Evolutionary conservation across 2,113 vertebrate species (phyloP), one percentile per base, ranked within the genome.

Genomic region (Nesogale talazaci): DNA sequence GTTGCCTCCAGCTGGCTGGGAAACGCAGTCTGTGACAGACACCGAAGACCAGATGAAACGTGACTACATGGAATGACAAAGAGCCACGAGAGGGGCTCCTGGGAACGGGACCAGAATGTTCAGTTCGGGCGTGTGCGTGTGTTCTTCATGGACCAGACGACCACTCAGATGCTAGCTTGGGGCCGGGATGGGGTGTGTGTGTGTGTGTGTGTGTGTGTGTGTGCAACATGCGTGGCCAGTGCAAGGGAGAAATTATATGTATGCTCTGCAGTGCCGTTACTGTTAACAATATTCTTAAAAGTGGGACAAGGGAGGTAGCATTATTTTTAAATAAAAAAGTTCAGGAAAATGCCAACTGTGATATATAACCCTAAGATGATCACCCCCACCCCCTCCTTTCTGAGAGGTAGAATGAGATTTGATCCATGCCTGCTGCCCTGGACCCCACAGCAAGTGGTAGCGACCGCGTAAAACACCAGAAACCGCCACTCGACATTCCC

Each of bases 41-140:
- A 90, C 31, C 89, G 86, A 83, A 90, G 94, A 93, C 76, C 11
- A 86, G 84, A 93, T 86, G 90, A 95, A 96, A 95, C 67, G 90
- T 82, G 69, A 92, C 90, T 57, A 87, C 91, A 88, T 12, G 34
- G 38, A 91, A 91, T 36, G 88, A 94, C 81, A 80, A 92, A 86
- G 36, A 85, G 70, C 70, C 78, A 83, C n/a, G 80, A 67, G 77
- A 69, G 72, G 65, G 56, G 42, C 14, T 42, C 57, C 87, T 85
- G 83, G 57, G 56, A 83, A 92, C 83, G 88, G 25, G 67, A 94
- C 88, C 82, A 59, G 5, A 82, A 69, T 57, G 87, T 82, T 86
- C 61, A 23, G 93, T 36, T 59, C 59, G 27, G 87, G 78, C 46
- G 46, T 52, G 46, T 52, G 78, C 46, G 46, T 52, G 46, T 52